Conservation (phyloP, 2,888 invertebrate genomes). For the Copidosoma aretas region DNA sequence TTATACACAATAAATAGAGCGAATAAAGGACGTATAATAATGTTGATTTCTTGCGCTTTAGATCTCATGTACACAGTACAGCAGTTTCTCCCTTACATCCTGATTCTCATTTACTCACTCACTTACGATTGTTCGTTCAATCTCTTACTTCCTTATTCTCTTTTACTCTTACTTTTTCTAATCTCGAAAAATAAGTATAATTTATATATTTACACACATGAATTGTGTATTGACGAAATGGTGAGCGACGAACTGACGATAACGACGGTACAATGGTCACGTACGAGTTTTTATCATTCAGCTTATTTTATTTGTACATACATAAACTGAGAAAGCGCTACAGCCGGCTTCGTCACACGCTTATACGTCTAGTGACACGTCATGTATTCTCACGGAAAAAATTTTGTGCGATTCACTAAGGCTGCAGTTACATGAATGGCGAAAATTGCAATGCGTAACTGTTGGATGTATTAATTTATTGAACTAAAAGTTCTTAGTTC, state of each 20-base stretch:
- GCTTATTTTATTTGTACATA: too few relatives aligned
- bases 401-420: slow-evolving; percentile 8
- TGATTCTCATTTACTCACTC: slow-evolving; percentile 2
- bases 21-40: slow-evolving; percentile 26
- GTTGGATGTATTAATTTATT: too few relatives aligned
- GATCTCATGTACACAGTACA: slow-evolving; percentile 19
- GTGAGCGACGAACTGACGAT: too few relatives aligned
- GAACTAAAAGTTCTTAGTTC: slow-evolving; percentile 4
- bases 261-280: too few relatives aligned
- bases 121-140: neutral
- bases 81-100: slow-evolving; percentile 2
- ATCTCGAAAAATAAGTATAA: slow-evolving; percentile 30
- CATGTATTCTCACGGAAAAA: slow-evolving; percentile 13
- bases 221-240: slow-evolving; percentile 22
- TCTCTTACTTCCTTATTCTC: slow-evolving; percentile 9
- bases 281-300: too few relatives aligned
- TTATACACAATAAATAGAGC: slow-evolving; percentile 40
- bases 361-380: slow-evolving; percentile 13
- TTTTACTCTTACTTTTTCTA: slow-evolving; percentile 22
- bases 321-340: too few relatives aligned
- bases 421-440: too few relatives aligned
- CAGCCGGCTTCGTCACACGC: too few relatives aligned
- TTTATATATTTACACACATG: slow-evolving; percentile 37
- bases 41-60: slow-evolving; percentile 19
- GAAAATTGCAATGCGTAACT: too few relatives aligned